phyloP scores from a whole-genome alignment of 1,140 invertebrate genomes.

The Magallana gigas region DNA sequence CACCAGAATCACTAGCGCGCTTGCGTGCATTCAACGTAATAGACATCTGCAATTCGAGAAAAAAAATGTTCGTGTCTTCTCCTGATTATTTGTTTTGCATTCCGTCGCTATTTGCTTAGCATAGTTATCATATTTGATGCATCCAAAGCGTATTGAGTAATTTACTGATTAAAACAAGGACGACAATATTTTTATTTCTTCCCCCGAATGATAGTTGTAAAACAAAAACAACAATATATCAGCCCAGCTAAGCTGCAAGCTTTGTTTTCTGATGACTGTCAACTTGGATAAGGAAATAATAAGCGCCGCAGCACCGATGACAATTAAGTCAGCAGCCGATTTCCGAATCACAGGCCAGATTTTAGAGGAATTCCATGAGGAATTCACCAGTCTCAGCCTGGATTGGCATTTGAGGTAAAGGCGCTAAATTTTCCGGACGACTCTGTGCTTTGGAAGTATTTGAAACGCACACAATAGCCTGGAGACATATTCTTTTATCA shows the following conservation, averaged over 20 bases:
- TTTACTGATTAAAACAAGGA: slow-evolving; percentile 4
- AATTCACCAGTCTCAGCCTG: neutral
- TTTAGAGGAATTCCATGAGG: neutral
- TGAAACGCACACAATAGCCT: slow-evolving; percentile 19
- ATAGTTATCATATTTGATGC: slow-evolving; percentile 38
- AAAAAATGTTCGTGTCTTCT: slow-evolving; percentile 20
- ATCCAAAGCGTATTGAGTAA: slow-evolving; percentile 22
- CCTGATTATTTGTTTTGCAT: slow-evolving; percentile 34
- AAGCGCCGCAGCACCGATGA: neutral
- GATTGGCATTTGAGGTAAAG: slow-evolving; percentile 25
- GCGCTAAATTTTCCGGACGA: slow-evolving; percentile 27
- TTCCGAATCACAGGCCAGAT: neutral
- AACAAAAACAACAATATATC: neutral
- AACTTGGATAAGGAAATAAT: neutral
- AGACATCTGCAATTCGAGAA: slow-evolving; percentile 55
- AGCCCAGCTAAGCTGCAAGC: neutral
- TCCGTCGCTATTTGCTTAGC: slow-evolving; percentile 29
- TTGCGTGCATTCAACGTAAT: slow-evolving; percentile 52
- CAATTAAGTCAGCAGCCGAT: neutral
- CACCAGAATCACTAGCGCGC: slow-evolving; percentile 62
- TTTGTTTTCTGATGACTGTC: neutral
- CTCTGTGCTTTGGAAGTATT: slow-evolving; percentile 13
- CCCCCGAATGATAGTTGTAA: neutral
- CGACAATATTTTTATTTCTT: neutral
- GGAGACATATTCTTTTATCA: slow-evolving; percentile 35